phyloP scores from a whole-genome alignment of 2,888 invertebrate genomes.

The Trachelus tabidus region DNA sequence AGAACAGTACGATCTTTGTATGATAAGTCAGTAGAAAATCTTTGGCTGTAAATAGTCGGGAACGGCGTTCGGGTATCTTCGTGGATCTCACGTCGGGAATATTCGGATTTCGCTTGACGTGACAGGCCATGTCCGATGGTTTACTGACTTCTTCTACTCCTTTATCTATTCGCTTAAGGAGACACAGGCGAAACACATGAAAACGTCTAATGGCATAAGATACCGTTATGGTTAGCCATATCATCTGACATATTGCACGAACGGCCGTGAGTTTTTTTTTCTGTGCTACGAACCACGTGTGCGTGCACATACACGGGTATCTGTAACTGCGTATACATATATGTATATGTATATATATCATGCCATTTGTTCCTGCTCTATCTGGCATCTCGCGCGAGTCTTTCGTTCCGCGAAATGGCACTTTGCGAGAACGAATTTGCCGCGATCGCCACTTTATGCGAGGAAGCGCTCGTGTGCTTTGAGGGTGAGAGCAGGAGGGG shows the following conservation, averaged over 20 bases:
- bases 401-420: constrained; percentile 42
- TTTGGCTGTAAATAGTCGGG: not conserved
- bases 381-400: constrained; percentile 40
- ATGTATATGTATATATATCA: constrained; percentile 26
- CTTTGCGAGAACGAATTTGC: constrained; percentile 43
- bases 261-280: not conserved
- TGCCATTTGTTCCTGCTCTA: constrained; percentile 44
- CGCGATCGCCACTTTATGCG: constrained; percentile 33
- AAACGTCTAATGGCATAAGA: not conserved
- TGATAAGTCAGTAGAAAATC: not conserved
- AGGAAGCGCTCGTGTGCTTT: constrained; percentile 22
- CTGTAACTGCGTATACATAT: not conserved
- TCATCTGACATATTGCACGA: not conserved
- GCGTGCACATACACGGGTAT: not conserved
- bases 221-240: not conserved
- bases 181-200: not conserved
- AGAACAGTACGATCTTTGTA: not conserved
- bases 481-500: constrained; percentile 15
- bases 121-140: not conserved
- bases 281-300: not conserved
- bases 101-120: not conserved
- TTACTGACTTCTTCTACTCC: not conserved
- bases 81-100: no score
- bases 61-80: not conserved
- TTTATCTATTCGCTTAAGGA: not conserved